These are phyloP conservation scores for Chelonia mydas DNA, from an alignment of 2,797 vertebrate species.

Conservation along the genomic window DNA sequence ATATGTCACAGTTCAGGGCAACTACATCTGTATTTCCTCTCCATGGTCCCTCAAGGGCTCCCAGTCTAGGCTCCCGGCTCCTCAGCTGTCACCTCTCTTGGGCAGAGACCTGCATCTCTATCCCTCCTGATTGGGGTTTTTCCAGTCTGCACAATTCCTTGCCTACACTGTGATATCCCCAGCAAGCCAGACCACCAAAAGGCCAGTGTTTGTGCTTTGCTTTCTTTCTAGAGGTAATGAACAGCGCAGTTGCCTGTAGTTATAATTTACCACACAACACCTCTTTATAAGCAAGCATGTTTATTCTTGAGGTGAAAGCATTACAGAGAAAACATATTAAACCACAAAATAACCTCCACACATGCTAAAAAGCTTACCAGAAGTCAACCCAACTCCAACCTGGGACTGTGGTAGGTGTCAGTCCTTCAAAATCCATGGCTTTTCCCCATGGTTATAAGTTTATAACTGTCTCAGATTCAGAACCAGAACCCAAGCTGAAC, in stretches of 20 bases:
- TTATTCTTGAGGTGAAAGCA: not conserved
- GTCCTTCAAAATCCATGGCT: not conserved
- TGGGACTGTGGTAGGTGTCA: not conserved
- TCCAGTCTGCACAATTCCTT: not conserved
- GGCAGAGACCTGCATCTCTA: not conserved
- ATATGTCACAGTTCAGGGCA: not conserved
- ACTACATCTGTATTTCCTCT: not conserved
- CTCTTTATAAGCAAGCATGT: not conserved
- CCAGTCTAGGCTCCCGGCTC: not conserved
- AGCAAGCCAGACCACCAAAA: not conserved
- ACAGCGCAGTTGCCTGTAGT: not conserved
- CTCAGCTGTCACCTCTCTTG: not conserved
- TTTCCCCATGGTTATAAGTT: not conserved
- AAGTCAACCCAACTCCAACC: not conserved
- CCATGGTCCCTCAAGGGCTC: not conserved
- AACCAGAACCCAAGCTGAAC: not conserved
- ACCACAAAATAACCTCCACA: not conserved
- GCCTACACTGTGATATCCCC: not conserved
- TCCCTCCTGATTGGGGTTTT: not conserved
- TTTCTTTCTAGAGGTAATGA: not conserved
- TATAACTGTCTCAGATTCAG: not conserved
- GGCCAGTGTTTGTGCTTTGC: not conserved
- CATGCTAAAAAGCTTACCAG: not conserved
- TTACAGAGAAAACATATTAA: not conserved
- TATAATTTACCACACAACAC: not conserved